These are phyloP conservation scores for Hirtodrosophila histrioides DNA, from an alignment of 2,888 invertebrate genomes.

Conservation along the genomic window DNA sequence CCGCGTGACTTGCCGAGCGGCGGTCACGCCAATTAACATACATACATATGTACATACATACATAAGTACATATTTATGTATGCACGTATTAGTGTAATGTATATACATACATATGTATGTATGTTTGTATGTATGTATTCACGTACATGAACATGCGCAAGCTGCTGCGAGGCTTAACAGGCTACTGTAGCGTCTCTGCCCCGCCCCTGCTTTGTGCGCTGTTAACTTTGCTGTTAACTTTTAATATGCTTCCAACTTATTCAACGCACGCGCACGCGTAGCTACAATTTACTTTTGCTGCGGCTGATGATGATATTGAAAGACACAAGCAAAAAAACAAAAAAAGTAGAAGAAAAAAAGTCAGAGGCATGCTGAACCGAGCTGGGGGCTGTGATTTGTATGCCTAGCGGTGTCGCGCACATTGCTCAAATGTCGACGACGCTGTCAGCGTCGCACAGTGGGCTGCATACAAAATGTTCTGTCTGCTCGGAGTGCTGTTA, in stretches of 20 bases:
- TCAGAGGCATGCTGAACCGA: slow-evolving; percentile 16
- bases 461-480: slow-evolving; percentile 67
- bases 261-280: slow-evolving; percentile 77
- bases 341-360: slow-evolving; percentile 6
- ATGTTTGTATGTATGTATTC: neutral
- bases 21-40: slow-evolving; percentile 64
- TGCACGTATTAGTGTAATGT: neutral
- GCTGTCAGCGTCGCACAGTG: slow-evolving; percentile 73
- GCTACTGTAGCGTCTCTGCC: slow-evolving; percentile 7
- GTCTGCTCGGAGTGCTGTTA: slow-evolving; percentile 66
- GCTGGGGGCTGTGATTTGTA: slow-evolving; percentile 63
- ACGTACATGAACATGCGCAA: slow-evolving; percentile 28
- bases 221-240: slow-evolving; percentile 44
- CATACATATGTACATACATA: slow-evolving; percentile 17
- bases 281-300: slow-evolving; percentile 71
- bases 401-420: slow-evolving; percentile 56
- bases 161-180: slow-evolving; percentile 26
- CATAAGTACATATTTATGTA: slow-evolving; percentile 2
- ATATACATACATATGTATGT: slow-evolving; percentile 13
- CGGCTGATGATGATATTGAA: slow-evolving; percentile 58
- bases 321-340: no score
- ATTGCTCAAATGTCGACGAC: slow-evolving; percentile 78
- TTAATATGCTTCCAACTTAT: slow-evolving; percentile 38
- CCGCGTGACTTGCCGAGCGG: slow-evolving; percentile 62
- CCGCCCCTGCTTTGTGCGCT: slow-evolving; percentile 15